Base-by-base conservation (phyloP, 2,797 vertebrate species). In the Delichon dasypus region DNA sequence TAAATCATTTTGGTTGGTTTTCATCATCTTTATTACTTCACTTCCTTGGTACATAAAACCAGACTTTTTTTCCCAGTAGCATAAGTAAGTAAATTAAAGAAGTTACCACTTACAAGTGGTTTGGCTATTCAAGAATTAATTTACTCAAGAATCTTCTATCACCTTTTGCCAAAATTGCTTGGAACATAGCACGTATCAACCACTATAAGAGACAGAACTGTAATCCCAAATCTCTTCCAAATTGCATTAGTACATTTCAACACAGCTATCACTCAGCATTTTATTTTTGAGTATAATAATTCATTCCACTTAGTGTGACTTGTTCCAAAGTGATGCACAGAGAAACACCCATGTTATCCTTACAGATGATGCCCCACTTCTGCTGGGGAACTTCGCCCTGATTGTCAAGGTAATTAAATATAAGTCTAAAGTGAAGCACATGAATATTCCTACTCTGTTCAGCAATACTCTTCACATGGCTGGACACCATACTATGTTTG, bases 231-330 rank as follows among this genome's bases (percentile, higher is more conserved):
- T 82, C 85, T 93, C 83, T 96, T 94, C 85, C 91, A 93, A 94
- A 95, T 54, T 64, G 65, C 81, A 80, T 93, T 91, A 93, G 93
- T 91, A 95, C 93, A 90, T 93, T 94, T 96, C 93, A 95, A 89
- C 67, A 93, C 13, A 94, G 77, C 85, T 79, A 94, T 94, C 87
- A 93, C 80, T 94, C 85, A 92, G 78, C 81, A 61, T 90, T 95
- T 93, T 85, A 88, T 93, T 94, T 88, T 90, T 82, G 11, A 86
- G 73, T 92, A 38, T 45, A 93, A 66, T 83, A 95, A 72, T 75
- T 91, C 70, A 78, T 78, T 88, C 51, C 66, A 88, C 57, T 89
- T 44, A 61, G 57, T 6, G 19, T 19, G 14, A 50, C 65, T 92
- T 85, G 85, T 60, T 89, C 85, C 85, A 21, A 95, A 93, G 87